Evolutionary conservation across 2,113 vertebrate genomes (phyloP).

Genomic region (Xenus cinereus): DNA sequence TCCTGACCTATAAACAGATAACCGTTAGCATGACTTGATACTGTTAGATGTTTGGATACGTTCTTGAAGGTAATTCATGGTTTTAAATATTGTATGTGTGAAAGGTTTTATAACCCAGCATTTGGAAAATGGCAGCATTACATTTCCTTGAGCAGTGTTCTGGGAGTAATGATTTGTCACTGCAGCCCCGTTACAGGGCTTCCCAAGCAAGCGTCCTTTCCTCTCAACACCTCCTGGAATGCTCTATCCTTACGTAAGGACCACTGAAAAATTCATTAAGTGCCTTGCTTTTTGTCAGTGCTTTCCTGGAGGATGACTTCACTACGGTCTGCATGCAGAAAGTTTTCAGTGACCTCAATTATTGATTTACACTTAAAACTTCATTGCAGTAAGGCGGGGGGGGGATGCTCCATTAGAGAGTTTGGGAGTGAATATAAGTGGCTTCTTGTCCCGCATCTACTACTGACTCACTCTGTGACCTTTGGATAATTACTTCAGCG

Average conservation of each 20-base stretch:
- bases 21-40: slow-evolving; percentile 43
- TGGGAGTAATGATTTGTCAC: slow-evolving; percentile 47
- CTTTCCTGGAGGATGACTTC: neutral
- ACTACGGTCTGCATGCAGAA: neutral
- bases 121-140: slow-evolving; percentile 60
- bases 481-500: slow-evolving; percentile 16
- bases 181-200: neutral
- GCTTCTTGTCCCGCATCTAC: neutral
- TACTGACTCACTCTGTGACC: neutral
- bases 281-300: neutral
- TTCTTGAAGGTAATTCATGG: slow-evolving; percentile 13
- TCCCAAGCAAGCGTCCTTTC: neutral
- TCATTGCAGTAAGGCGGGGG: neutral
- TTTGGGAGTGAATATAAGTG: neutral
- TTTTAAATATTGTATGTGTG: slow-evolving; percentile 64
- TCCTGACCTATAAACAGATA: slow-evolving; percentile 67
- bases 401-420: neutral
- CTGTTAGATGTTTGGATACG: slow-evolving; percentile 45
- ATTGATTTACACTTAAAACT: slow-evolving; percentile 9
- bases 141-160: slow-evolving; percentile 46
- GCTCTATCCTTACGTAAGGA: neutral
- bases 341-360: slow-evolving; percentile 5
- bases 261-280: neutral
- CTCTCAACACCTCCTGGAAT: neutral
- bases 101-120: slow-evolving; percentile 62